Evolutionary conservation across 2,888 invertebrate genomes (phyloP).

Genomic region (Agrypnus murinus): DNA sequence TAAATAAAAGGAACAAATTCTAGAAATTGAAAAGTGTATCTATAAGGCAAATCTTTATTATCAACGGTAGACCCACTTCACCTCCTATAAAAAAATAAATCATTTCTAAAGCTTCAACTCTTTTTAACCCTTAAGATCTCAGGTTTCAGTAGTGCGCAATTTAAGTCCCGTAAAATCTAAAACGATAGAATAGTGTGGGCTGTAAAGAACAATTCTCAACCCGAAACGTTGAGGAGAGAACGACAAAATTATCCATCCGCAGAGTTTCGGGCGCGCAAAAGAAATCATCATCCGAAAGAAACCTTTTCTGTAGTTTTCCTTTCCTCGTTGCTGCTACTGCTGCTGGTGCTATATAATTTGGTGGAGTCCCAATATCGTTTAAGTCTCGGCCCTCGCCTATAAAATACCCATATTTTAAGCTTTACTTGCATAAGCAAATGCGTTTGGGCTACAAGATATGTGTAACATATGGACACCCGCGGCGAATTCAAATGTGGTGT

Average conservation of each 20-base stretch:
- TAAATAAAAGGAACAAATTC: too few species aligned
- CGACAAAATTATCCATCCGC: constrained; percentile 12
- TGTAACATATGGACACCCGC: constrained; percentile 50
- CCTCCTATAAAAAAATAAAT: not conserved
- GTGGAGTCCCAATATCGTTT: constrained; percentile 31
- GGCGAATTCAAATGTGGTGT: constrained; percentile 51
- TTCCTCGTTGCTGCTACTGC: too few species aligned
- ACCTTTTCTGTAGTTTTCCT: constrained; percentile 7
- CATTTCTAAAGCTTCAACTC: not conserved
- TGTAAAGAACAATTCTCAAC: constrained; percentile 6
- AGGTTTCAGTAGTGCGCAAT: too few species aligned
- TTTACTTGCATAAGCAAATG: constrained; percentile 42
- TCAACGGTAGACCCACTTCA: not conserved
- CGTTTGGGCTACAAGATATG: constrained; percentile 38
- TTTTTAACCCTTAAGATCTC: too few species aligned
- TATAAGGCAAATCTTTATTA: too few species aligned
- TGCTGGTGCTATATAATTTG: constrained; percentile 26
- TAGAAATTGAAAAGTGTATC: too few species aligned
- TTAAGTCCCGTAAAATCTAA: not conserved
- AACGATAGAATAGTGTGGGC: constrained; percentile 9
- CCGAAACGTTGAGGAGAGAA: not conserved
- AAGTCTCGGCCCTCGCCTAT: constrained; percentile 23
- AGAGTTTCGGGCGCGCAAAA: not conserved
- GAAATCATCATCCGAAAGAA: not conserved
- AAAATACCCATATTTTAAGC: constrained; percentile 40